Base-by-base conservation (phyloP, 2,888 invertebrate genomes). In the Latrodectus hesperus region DNA sequence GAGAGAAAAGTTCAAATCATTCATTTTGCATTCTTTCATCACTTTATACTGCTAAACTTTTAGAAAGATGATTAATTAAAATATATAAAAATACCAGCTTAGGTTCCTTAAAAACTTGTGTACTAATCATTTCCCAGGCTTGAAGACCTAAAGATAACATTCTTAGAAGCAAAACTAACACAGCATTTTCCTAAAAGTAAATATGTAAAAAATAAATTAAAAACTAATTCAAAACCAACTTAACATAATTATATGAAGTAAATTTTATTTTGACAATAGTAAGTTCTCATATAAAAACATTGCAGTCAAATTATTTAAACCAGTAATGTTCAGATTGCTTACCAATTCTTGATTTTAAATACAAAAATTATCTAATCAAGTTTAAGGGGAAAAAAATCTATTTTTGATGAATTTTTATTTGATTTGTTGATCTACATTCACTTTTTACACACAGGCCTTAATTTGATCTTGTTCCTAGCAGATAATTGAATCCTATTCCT, bases 71-170 rank as follows among this genome's bases (percentile, higher is more conserved):
- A 38, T 38, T 38, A 38, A 38, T 38, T 38, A 38, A 38, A 38
- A 38, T 38, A 38, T 6, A 38, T 38, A 3, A 3, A 83, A 91
- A 88, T 90, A 92, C 92, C 86, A 98, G 93, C 93, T 98, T 98
- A 0, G 98, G 98, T 92, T 99, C 99, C 91, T 97, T 97, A 91
- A 98, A 98, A 90, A 93, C 92, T 91, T 94, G 94, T 2, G 97
- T 96, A 92, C 98, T 97, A 90, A 99, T 98, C 96, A 99, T 98
- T 55, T 97, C 95, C 98, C 98, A 98, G 8, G 98, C 97, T 92
- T 97, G 97, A 68, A 98, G 93, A 0, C 98, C 98, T 70, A 99
- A 93, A 0, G 97, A 96, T 90, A 99, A 93, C 98, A 99, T 98
- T 91, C 99, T 94, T 83, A 99, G 93, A 87, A 99, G 93, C 49